Conservation (phyloP, 1,140 invertebrate species). For the Rhagoletis pomonella region DNA sequence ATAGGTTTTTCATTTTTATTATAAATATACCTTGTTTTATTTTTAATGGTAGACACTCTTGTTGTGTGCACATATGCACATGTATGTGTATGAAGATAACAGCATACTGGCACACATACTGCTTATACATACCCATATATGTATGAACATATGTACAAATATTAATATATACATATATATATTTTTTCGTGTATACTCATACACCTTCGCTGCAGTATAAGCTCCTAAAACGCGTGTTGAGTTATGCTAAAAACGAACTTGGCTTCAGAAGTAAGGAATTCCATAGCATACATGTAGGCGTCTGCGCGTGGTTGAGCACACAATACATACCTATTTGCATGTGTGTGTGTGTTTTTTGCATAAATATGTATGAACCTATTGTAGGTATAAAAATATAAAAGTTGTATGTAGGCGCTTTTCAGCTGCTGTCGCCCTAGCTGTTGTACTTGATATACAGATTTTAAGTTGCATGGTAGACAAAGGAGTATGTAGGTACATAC, state of each 20-base stretch:
- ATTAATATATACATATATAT: neutral
- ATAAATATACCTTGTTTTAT: no score
- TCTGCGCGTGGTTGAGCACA: constrained; percentile 23
- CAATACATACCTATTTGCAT: neutral
- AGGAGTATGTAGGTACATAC: neutral
- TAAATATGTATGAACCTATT: neutral
- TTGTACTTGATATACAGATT: no score
- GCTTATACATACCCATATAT: neutral
- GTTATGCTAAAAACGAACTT: constrained; percentile 14
- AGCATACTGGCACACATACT: neutral
- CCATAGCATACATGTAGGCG: constrained; percentile 46
- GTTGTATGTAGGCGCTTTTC: no score
- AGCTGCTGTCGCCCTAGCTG: no score
- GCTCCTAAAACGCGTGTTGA: neutral
- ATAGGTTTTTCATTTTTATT: no score
- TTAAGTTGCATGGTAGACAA: no score
- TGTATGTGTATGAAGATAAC: no score
- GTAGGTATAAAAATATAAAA: no score
- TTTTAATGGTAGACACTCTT: no score
- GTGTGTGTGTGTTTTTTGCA: neutral
- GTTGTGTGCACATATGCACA: no score
- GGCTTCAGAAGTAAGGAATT: constrained; percentile 11
- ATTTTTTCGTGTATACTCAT: neutral
- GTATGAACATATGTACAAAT: neutral
- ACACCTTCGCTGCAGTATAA: neutral